Percentiles rank a stretch among this genome's conserved stretches.
phyloP scores from a whole-genome alignment of 2,888 invertebrate species.

The Epinotia bilunana region DNA sequence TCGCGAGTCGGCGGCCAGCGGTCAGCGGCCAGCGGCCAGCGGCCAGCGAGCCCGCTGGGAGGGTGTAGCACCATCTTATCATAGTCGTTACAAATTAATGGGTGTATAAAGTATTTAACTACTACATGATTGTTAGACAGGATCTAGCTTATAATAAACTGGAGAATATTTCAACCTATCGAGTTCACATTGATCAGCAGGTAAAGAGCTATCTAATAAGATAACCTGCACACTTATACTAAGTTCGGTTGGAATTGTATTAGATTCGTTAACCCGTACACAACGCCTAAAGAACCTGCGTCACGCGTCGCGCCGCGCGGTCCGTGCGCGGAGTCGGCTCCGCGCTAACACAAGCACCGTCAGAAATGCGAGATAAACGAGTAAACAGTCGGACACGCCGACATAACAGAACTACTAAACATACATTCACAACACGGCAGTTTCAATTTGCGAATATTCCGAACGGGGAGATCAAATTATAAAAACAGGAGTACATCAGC shows the following conservation, averaged over 20 bases:
- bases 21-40: neutral
- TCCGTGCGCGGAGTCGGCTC: conserved; percentile 44
- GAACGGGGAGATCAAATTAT: conserved; percentile 48
- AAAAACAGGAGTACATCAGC: conserved; percentile 50
- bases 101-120: conserved; percentile 31
- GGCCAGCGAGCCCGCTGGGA: conserved; percentile 1
- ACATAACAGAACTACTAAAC: conserved; percentile 60
- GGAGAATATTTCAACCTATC: neutral
- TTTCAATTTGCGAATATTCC: conserved; percentile 39
- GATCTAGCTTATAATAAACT: conserved; percentile 10
- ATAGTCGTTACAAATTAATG: conserved; percentile 34
- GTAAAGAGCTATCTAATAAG: neutral
- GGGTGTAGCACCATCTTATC: conserved; percentile 45
- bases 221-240: conserved; percentile 9
- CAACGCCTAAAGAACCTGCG: neutral
- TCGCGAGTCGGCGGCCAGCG: neutral
- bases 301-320: conserved; percentile 33
- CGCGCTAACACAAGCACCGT: conserved; percentile 68
- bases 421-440: conserved; percentile 37
- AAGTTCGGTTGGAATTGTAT: conserved; percentile 9
- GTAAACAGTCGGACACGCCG: conserved; percentile 51
- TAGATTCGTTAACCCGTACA: conserved; percentile 3
- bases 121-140: conserved; percentile 30
- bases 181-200: conserved; percentile 8
- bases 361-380: conserved; percentile 72